Base-by-base conservation (phyloP, 2,888 invertebrate species). In the Ichneumoninae sp. region DNA sequence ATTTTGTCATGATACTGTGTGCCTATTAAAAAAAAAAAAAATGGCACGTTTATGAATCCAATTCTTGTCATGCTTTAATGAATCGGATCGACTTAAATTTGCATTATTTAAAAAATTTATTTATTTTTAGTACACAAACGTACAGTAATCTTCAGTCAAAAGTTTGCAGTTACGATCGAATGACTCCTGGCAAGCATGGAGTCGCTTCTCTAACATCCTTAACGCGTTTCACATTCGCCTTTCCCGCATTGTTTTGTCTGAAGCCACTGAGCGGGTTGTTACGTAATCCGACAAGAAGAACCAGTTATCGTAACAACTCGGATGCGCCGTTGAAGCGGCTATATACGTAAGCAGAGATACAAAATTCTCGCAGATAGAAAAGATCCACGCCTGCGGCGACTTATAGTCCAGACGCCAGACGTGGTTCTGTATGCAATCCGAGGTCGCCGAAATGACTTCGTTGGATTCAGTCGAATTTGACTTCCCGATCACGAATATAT, bases 291-390 rank as follows among this genome's bases (percentile, higher is more conserved):
- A 76, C 68, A 65, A 72, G 75, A 44, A 60, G 30, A 47, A 40
- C 19, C 54, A 71, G 83, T 71, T 80, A 80, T 76, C 71, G 75
- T 60, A 71, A 83, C 71, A 65, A 71, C 66, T 76, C 68, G 74
- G 50, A 76, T 22, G 40, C 71, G 57, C 57, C 76, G 75, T 80
- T 80, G 76, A 65, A 71, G 71, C 33, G 50, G 70, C 69, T 71
- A 19, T 8, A 30, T n/a, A 7, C 62, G 47, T 50, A 33, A 62
- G 62, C 44, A 44, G 26, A 72, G 26, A 60, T 44, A 40, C 72
- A n/a, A 33, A 33, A 40, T 22, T 71, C 22, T n/a, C 44, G 40
- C 26, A 40, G 19, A 6, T 19, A 54, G 2, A 54, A 47, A 40
- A 40, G 44, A 66, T 36, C 3, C 7, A 4, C 57, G 44, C 57